Conservation (phyloP, 2,797 vertebrate species). For the Pseudochromis fuscus region DNA sequence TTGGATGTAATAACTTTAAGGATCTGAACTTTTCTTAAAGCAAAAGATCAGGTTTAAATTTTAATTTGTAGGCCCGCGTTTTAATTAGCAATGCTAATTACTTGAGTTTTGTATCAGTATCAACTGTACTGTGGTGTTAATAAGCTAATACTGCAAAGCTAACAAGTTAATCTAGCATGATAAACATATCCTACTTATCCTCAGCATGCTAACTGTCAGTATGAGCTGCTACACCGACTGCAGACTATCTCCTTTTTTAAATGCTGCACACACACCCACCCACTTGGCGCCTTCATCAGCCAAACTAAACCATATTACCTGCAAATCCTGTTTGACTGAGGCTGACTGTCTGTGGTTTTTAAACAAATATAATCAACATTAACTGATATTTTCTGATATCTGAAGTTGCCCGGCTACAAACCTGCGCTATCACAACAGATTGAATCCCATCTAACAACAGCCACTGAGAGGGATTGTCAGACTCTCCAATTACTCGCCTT, state of each 20-base stretch:
- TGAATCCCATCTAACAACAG: background rate
- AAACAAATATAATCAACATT: background rate
- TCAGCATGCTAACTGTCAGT: background rate
- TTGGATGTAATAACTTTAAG: too few species aligned
- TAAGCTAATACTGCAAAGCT: background rate
- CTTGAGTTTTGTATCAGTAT: too few species aligned
- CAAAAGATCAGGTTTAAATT: too few species aligned
- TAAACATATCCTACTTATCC: too few species aligned
- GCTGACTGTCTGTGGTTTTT: background rate
- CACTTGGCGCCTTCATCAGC: slow-evolving; percentile 4
- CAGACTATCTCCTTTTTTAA: background rate
- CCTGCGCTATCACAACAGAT: background rate
- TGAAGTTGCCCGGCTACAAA: background rate
- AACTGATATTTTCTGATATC: slow-evolving; percentile 12
- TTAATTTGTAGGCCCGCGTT: too few species aligned
- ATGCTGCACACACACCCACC: background rate
- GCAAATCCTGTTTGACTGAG: slow-evolving; percentile 40
- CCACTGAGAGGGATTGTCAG: background rate
- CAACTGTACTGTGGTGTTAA: too few species aligned
- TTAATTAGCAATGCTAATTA: too few species aligned
- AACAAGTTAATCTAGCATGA: too few species aligned
- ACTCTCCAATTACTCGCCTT: background rate
- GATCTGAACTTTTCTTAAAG: too few species aligned
- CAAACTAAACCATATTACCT: slow-evolving; percentile 19
- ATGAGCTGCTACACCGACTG: background rate